phyloP scores from a whole-genome alignment of 2,113 vertebrate genomes.

The Pogonocichla stellata region DNA sequence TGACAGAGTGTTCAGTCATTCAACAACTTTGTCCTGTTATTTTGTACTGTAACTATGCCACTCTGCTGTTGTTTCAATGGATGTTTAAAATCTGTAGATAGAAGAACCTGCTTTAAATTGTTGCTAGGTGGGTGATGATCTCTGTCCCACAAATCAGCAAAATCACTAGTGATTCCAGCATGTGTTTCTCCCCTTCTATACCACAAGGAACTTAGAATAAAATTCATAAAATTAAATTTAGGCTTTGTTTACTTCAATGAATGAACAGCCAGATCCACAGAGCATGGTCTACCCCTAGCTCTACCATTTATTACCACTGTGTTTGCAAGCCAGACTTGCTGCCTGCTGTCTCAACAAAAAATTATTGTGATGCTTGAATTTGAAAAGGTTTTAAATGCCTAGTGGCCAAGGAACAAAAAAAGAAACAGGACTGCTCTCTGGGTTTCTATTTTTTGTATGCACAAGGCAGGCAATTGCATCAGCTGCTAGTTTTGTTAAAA shows the following conservation, averaged over 20 bases:
- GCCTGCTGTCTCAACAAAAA: not conserved
- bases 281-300: not conserved
- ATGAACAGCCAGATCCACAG: not conserved
- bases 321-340: not conserved
- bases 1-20: not conserved
- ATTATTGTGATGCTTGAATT: not conserved
- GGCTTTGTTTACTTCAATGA: not conserved
- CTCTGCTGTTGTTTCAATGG: not conserved
- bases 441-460: not conserved
- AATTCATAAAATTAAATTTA: not conserved
- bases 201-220: not conserved
- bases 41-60: not conserved
- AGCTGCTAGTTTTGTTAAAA: not conserved
- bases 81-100: not conserved
- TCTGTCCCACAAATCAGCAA: not conserved
- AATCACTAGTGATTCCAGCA: not conserved
- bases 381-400: not conserved
- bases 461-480: not conserved
- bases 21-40: not conserved
- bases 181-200: not conserved
- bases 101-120: not conserved
- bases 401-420: not conserved
- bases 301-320: not conserved
- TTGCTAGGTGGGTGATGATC: not conserved
- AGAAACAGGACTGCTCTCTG: not conserved